These are phyloP conservation scores for Cosmopolites sordidus DNA, from an alignment of 2,888 invertebrate genomes.

Conservation along the genomic window DNA sequence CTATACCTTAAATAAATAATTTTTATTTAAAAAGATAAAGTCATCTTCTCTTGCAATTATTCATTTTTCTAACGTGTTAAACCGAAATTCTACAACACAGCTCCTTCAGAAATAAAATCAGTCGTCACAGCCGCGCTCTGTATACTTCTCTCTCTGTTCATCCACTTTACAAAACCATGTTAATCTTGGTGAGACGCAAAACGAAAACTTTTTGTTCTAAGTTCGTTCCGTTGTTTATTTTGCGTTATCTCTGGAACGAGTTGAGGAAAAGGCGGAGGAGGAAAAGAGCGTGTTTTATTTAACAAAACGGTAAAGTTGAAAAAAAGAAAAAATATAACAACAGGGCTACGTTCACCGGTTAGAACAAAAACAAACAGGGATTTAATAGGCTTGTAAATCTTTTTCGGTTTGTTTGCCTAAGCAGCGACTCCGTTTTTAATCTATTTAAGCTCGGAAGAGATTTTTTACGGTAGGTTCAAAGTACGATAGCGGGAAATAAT, in stretches of 20 bases:
- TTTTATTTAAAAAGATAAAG: too few relatives aligned
- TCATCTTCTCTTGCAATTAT: too few relatives aligned
- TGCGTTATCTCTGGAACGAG: conserved; percentile 15
- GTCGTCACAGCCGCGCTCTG: too few relatives aligned
- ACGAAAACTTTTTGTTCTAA: conserved; percentile 1
- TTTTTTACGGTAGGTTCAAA: conserved; percentile 4
- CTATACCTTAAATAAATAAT: too few relatives aligned
- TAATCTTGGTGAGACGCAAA: neutral
- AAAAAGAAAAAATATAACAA: conserved; percentile 11
- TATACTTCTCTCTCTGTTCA: too few relatives aligned
- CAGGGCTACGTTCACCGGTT: neutral
- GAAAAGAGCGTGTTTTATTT: conserved; percentile 14
- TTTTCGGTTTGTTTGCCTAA: conserved; percentile 19
- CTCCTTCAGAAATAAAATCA: too few relatives aligned
- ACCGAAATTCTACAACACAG: too few relatives aligned
- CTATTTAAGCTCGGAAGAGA: conserved; percentile 14
- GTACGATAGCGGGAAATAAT: neutral
- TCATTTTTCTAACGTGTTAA: too few relatives aligned
- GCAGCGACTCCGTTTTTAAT: conserved; percentile 22
- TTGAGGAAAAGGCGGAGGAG: neutral
- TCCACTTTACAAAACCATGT: too few relatives aligned
- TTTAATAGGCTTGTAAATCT: conserved; percentile 24
- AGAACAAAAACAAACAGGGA: conserved; percentile 19
- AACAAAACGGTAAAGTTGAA: conserved; percentile 20
- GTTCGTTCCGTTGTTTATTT: conserved; percentile 10